Base-by-base conservation (phyloP, 1,140 invertebrate genomes). In the Nasonia giraulti region DNA sequence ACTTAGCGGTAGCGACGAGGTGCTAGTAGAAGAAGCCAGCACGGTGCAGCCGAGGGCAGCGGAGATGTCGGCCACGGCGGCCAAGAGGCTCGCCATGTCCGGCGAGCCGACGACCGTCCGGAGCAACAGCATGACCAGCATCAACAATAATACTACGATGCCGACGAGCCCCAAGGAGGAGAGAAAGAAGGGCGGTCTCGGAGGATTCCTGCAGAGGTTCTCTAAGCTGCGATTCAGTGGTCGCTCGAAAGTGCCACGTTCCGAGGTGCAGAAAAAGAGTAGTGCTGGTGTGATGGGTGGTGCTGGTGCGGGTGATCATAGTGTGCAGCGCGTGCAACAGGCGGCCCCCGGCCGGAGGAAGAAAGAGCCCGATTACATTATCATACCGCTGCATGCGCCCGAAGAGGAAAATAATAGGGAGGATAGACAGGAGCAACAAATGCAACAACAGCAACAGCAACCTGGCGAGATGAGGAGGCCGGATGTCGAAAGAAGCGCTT, bases 161-260 rank as follows among this genome's bases (percentile, higher is more conserved):
- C 27, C 69, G 44, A 33, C 80, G 20, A 87, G 11, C 47, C 40
- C 40, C 55, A 85, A 79, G 62, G 83, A 75, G 69, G 91, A 92
- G 80, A 89, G 91, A 23, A 92, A 92, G 62, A 93, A 93, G 83
- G 87, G 89, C 27, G 92, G 93, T 1, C 87, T 94, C 33, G 94
- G 94, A 23, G 93, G 93, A 6, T 94, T 94, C 76, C 91, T 94
- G 11, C 93, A 94, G 84, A 88, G 94, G 33, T 94, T 94, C 83
- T 94, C 94, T 37, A 91, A 91, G 69, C 86, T 94, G 12, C 88
- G 94, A 44, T 92, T 94, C 83, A 93, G 93, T 87, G 93, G 93
- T 62, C 87, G 93, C 37, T 91, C 91, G 1, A 92, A 93, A 87
- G 91, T 92, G 74, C 92, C 92, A 87, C 87, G 91, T 4, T 91